These are phyloP conservation scores for Octomys mimax DNA, from an alignment of 2,797 vertebrate species.

Conservation along the genomic window DNA sequence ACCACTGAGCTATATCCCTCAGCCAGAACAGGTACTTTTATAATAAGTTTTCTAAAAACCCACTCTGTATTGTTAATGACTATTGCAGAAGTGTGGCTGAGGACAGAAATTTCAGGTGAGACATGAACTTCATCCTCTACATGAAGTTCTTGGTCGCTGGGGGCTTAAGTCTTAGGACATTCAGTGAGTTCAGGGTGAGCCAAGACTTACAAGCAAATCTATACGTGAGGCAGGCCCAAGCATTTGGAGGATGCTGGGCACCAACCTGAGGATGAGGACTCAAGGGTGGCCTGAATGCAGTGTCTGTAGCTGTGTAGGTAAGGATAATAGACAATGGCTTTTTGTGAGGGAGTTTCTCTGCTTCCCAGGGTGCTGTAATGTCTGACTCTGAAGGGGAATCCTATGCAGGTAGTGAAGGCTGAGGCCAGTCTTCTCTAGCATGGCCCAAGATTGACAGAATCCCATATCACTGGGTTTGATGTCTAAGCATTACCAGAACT, in stretches of 20 bases:
- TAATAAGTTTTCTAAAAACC: neutral
- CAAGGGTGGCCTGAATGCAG: neutral
- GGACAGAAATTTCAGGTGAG: neutral
- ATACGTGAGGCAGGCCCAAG: neutral
- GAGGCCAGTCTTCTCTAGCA: neutral
- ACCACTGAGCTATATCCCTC: too few relatives aligned
- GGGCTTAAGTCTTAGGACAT: neutral
- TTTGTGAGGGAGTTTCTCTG: too few relatives aligned
- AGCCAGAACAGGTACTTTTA: neutral
- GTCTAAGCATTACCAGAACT: conserved; percentile 8
- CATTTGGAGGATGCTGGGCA: neutral
- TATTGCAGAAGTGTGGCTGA: neutral
- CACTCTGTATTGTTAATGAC: neutral
- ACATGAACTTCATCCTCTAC: neutral
- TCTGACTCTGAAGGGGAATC: neutral
- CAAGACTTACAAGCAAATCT: neutral
- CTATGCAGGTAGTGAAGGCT: neutral
- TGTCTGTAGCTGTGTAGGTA: neutral
- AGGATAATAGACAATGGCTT: neutral
- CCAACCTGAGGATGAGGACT: neutral
- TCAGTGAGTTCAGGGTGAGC: neutral
- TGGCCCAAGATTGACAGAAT: neutral
- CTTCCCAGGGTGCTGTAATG: neutral
- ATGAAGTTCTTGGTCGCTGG: neutral
- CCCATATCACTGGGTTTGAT: neutral